Evolutionary conservation across 2,888 invertebrate genomes (phyloP), one percentile per base, ranked within the genome.

Genomic region (Gisinianus flammeolus): DNA sequence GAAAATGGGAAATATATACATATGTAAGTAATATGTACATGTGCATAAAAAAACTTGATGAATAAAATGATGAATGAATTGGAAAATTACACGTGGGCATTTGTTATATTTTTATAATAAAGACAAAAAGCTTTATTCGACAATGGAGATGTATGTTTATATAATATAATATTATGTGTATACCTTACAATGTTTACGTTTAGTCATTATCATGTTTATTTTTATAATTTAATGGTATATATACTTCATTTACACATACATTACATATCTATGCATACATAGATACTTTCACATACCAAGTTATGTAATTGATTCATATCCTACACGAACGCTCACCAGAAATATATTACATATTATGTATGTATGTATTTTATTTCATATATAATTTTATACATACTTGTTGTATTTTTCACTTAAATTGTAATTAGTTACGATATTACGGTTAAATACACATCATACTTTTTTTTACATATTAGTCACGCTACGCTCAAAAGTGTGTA

Each of bases 111-210:
- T 54, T 71, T 71, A 64, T 58, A 78, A 83, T 85, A 86, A 86
- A 86, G 87, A 87, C 86, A 86, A 86, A 86, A 86, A 86, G 85
- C 86, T 87, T 87, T 72, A 87, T 87, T 87, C 85, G 86, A 86
- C 86, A 87, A 86, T 85, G 86, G 86, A 85, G 86, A 86, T 86
- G 85, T 79, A 75, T 76, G 26, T 33, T 22, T 74, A 62, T 74
- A 28, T 52, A 52, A 44, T 19, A 44, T 10, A 10, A 5, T 33
- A 33, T n/a, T 56, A n/a, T 56, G 56, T 56, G n/a, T 56, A 56
- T 56, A 56, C 6, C 56, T 56, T 56, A 56, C 56, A 56, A 10
- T 56, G 4, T 6, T 70, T 70, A 70, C 52, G 70, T 16, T 44
- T 70, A 33, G 52, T 70, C 52, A 44, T 70, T 33, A 33, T 16